Base-by-base conservation (phyloP, 2,797 vertebrate species). In the Craterocephalus amniculus region DNA sequence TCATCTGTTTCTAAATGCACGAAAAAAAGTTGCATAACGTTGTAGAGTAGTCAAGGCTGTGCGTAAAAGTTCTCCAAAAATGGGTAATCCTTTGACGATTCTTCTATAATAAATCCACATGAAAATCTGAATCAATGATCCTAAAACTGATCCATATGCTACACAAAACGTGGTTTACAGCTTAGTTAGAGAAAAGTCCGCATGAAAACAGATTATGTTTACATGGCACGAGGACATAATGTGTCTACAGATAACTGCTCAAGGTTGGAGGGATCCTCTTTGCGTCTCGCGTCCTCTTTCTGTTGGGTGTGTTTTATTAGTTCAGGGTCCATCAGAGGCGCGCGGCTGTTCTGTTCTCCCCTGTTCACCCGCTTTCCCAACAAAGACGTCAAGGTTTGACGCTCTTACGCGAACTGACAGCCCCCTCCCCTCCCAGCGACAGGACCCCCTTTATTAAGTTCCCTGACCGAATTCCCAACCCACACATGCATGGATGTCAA, bases 21-120 rank as follows among this genome's bases (percentile, higher is more conserved):
- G 8, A 40, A 43, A 24, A 64, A 57, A 52, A 2, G 10, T 29
- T 62, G 9, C 27, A 51, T n/a, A 6, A 56, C 35, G 18, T 12
- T 40, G 6, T n/a, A 14, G 22, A 67, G 32, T 67, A 59, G 73
- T 48, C 6, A 29, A 18, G 26, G 1, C 32, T 26, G 61, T 56
- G 81, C 61, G 75, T 81, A 79, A 83, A 82, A 70, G n/a, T 35
- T 54, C 26, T 70, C 76, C 67, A 72, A 71, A 65, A 14, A 14
- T 6, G 8, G 4, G 1, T 11, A 16, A 32, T 43, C 75, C 61
- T 65, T 0, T 10, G 0, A 38, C 59, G 10, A 38, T 36, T 31
- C 2, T 22, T 20, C 31, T 40, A n/a, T 52, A 6, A 61, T 36
- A 43, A 57, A 66, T 74, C 73, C 78, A 73, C 12, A 38, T 11